Evolutionary conservation across 1,140 invertebrate species (phyloP).

Genomic region (Zaprionus tsacasi): DNA sequence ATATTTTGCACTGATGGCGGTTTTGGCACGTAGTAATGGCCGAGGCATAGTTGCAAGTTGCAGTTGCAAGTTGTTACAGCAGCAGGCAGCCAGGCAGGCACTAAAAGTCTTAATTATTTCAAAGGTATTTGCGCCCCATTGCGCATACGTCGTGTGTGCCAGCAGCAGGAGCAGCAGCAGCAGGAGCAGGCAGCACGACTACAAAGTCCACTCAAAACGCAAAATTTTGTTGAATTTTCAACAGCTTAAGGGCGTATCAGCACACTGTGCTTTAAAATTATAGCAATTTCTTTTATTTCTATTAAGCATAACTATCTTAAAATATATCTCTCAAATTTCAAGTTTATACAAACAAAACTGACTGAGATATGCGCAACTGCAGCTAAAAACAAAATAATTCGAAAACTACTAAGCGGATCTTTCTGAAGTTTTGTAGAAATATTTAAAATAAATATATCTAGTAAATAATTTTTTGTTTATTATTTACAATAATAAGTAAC

Average conservation of each 20-base stretch:
- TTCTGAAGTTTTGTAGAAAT: too few species aligned
- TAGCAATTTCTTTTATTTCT: too few species aligned
- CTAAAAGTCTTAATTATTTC: constrained; percentile 73
- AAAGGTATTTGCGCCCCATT: constrained; percentile 53
- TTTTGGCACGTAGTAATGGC: constrained; percentile 56
- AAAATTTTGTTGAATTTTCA: not conserved
- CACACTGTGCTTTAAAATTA: too few species aligned
- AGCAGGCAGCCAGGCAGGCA: constrained; percentile 15
- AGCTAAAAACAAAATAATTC: too few species aligned
- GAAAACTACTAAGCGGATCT: too few species aligned
- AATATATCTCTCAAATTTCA: too few species aligned
- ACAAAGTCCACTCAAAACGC: not conserved
- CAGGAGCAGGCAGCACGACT: not conserved
- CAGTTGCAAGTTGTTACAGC: constrained; percentile 20
- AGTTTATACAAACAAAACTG: too few species aligned
- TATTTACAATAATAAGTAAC: too few species aligned
- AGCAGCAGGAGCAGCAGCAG: not conserved
- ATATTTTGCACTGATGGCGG: constrained; percentile 63
- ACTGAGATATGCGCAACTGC: too few species aligned
- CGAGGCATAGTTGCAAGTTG: constrained; percentile 32
- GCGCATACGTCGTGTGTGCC: constrained; percentile 28
- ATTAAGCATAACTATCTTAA: too few species aligned
- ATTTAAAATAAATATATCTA: too few species aligned
- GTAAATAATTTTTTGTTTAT: too few species aligned
- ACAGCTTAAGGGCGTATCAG: not conserved